Evolutionary conservation across 1,140 invertebrate genomes (phyloP), one percentile per base, ranked within the genome.

Genomic region (Sesamia nonagrioides): DNA sequence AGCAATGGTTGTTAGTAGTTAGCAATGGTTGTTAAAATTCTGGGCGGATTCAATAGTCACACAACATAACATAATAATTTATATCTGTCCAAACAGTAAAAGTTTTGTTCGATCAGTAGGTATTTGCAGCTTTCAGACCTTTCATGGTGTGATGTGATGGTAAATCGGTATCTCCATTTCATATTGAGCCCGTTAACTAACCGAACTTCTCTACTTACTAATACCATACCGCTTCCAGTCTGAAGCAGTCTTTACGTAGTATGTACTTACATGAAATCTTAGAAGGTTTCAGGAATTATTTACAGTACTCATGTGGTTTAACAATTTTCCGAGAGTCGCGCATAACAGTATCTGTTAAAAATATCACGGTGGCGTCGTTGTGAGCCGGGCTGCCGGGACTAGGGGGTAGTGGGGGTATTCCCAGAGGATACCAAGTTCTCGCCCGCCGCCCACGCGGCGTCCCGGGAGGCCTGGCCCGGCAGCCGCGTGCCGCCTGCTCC

Each of bases 361-460:
- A 93, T 90, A 94, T 92, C 88, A 92, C 90, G 87, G 89, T 87
- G 83, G 84, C 85, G 85, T 89, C 88, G 84, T 86, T 85, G 77
- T 83, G 78, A 77, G 60, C 81, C 68, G 81, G 69, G 83, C 48
- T 79, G 74, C 81, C 82, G 79, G 84, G 84, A 48, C 45, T 82
- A 81, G 85, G 83, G 87, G 89, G 86, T 81, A 82, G 80, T 82
- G 80, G 84, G 85, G 82, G 81, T n/a, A 52, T 83, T 92, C 92
- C 90, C 92, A 79, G 87, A 86, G 92, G 92, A 92, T 84, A 88
- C 81, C 86, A 91, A 93, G 91, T 91, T 89, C 87, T 89, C 90
- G 86, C 90, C 91, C 88, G 86, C 90, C 88, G 88, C 91, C 91
- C 91, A 86, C 91, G 86, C 88, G 81, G 79, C 79, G 75, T 93